These are phyloP conservation scores for Corythoichthys intestinalis DNA, from an alignment of 2,113 vertebrate genomes.

Conservation along the genomic window DNA sequence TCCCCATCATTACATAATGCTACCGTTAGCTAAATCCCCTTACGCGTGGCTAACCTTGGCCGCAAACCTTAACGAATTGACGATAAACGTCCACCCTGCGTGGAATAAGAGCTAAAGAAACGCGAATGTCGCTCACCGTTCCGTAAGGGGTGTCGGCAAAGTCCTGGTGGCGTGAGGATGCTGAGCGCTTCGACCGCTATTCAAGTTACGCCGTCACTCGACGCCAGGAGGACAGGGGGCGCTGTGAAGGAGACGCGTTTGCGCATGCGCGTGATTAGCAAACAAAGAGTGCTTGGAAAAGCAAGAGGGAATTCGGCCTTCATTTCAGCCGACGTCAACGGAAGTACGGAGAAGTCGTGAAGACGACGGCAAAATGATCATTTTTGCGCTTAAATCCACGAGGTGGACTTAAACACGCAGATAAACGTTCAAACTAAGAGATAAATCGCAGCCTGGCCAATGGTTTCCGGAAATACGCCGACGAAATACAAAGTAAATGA, in stretches of 20 bases:
- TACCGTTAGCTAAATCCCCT: conserved; percentile 22
- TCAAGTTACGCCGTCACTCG: conserved; percentile 15
- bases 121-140: conserved; percentile 29
- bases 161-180: conserved; percentile 41
- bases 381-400: no score
- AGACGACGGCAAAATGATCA: no score
- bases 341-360: no score
- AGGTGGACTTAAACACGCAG: background rate
- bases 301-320: conserved; percentile 8
- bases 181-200: conserved; percentile 41
- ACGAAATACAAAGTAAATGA: background rate
- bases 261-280: conserved; percentile 53
- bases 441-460: background rate
- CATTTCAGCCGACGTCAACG: background rate
- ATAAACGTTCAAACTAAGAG: background rate
- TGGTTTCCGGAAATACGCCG: background rate
- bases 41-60: conserved; percentile 35
- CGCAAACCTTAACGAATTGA: background rate
- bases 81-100: background rate
- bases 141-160: conserved; percentile 8
- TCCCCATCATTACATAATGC: conserved; percentile 52
- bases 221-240: conserved; percentile 42
- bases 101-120: background rate
- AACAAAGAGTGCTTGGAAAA: conserved; percentile 2
- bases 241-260: conserved; percentile 59